A percentile compares a stretch with the other conserved stretches of the same genome.
phyloP scores from a whole-genome alignment of 2,113 vertebrate genomes.

The Prochilodus magdalenae region DNA sequence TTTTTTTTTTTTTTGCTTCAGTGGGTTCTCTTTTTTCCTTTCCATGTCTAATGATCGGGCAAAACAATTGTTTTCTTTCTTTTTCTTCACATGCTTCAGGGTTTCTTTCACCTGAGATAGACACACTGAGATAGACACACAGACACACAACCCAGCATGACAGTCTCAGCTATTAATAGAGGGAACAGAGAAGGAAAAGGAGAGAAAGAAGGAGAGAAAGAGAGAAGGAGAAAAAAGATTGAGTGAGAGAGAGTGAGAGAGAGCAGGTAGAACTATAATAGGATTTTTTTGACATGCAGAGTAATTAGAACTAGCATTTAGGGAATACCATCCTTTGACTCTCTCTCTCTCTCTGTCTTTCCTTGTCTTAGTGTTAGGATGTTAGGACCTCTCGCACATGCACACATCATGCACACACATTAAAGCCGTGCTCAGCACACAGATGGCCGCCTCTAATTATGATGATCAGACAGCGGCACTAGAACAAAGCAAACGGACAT shows the following conservation, averaged over 20 bases:
- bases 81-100: too few species aligned
- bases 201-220: too few species aligned
- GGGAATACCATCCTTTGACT: conserved; percentile 66
- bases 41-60: too few species aligned
- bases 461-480: not conserved
- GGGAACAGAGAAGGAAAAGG: conserved; percentile 23
- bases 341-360: conserved; percentile 56
- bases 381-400: not conserved
- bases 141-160: conserved; percentile 7
- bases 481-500: conserved; percentile 4
- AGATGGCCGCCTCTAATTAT: conserved; percentile 17
- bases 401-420: conserved; percentile 8
- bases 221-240: too few species aligned
- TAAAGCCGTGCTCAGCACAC: conserved; percentile 9
- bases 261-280: conserved; percentile 49
- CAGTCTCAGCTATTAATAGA: conserved; percentile 50
- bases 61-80: too few species aligned
- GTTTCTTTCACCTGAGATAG: too few species aligned
- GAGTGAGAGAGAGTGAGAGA: conserved; percentile 24
- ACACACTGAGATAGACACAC: conserved; percentile 14
- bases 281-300: conserved; percentile 59
- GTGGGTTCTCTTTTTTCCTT: too few species aligned
- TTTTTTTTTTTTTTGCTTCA: too few species aligned
- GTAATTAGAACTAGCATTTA: conserved; percentile 67
- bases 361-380: not conserved